Conservation (phyloP, 2,888 invertebrate genomes). For the Chelonus formosanus region DNA sequence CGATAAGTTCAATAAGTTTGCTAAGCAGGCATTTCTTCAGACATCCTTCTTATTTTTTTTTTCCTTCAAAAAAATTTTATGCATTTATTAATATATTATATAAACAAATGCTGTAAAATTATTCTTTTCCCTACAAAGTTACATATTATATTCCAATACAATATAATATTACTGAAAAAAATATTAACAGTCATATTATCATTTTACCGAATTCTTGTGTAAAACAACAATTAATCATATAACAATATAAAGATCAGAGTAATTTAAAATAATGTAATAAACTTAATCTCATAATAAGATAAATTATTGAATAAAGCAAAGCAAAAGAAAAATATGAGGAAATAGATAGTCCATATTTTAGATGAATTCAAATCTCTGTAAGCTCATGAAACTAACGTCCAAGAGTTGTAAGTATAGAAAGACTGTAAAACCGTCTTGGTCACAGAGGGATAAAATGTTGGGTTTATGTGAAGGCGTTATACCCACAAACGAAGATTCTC, state of each 20-base stretch:
- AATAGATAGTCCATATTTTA: slow-evolving; percentile 1
- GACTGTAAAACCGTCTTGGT: slow-evolving; percentile 61
- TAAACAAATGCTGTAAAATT: too few relatives aligned
- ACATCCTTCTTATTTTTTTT: neutral
- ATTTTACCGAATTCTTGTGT: too few relatives aligned
- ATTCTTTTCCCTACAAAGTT: too few relatives aligned
- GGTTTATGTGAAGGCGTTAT: slow-evolving; percentile 62
- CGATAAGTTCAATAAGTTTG: slow-evolving; percentile 29
- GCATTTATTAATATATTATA: too few relatives aligned
- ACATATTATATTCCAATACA: too few relatives aligned
- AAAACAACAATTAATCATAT: too few relatives aligned
- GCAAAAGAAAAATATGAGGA: slow-evolving; percentile 1
- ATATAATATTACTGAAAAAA: too few relatives aligned
- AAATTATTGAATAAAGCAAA: too few relatives aligned
- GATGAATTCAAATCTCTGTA: neutral
- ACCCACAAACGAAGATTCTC: slow-evolving; percentile 53
- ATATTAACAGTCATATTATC: too few relatives aligned
- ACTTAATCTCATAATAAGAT: too few relatives aligned
- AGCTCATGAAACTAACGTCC: slow-evolving; percentile 44
- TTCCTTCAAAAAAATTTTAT: neutral
- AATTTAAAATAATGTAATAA: too few relatives aligned
- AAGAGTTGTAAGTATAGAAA: slow-evolving; percentile 52
- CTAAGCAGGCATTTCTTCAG: slow-evolving; percentile 26
- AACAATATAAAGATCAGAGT: too few relatives aligned
- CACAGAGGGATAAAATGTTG: slow-evolving; percentile 59